Conservation (phyloP, 2,888 invertebrate genomes). For the Pristionchus mayeri region DNA sequence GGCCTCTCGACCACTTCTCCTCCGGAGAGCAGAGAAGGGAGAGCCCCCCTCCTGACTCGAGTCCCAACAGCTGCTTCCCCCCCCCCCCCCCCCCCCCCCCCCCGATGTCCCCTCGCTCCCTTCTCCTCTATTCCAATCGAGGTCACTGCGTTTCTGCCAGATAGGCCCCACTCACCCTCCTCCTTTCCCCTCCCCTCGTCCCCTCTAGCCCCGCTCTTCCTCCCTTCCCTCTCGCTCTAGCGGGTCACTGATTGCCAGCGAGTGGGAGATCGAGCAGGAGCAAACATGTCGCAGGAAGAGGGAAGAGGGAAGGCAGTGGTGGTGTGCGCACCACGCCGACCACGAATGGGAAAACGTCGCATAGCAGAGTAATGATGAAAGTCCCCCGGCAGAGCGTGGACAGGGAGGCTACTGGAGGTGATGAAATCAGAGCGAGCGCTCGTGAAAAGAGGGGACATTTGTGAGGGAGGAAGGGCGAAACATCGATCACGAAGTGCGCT, state of each 20-base stretch:
- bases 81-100: not conserved
- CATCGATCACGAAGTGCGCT: too few relatives aligned
- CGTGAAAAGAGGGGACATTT: too few relatives aligned
- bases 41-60: not conserved
- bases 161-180: not conserved
- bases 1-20: not conserved
- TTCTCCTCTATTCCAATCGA: slow-evolving; percentile 26
- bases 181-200: not conserved
- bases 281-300: not conserved
- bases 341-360: too few relatives aligned
- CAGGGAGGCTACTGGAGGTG: too few relatives aligned
- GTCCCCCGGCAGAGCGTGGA: too few relatives aligned
- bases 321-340: too few relatives aligned
- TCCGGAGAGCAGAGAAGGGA: not conserved
- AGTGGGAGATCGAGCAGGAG: not conserved
- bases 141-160: slow-evolving; percentile 7
- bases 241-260: not conserved
- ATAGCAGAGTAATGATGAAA: too few relatives aligned
- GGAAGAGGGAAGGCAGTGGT: too few relatives aligned
- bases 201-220: not conserved
- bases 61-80: slow-evolving; percentile 19
- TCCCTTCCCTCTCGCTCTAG: not conserved
- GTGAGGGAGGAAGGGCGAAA: too few relatives aligned
- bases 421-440: too few relatives aligned
- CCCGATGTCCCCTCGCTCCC: not conserved